phyloP scores from a whole-genome alignment of 2,113 vertebrate species.

The Pithys albifrons region DNA sequence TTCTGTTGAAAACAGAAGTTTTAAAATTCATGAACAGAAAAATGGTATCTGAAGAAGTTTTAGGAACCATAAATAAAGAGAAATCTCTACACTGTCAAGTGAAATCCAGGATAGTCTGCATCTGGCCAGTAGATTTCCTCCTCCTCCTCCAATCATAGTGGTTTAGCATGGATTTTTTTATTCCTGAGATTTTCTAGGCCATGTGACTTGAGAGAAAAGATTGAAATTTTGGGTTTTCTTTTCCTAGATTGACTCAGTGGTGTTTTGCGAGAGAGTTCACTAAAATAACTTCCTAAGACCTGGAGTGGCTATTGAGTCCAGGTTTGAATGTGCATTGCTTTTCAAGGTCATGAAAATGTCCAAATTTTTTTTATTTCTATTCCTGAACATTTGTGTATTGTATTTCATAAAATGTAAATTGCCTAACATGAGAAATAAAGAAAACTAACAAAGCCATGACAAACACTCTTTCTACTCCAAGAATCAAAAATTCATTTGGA shows the following conservation, averaged over 20 bases:
- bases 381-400: not conserved
- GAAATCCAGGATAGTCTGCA: not conserved
- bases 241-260: not conserved
- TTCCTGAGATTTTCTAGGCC: not conserved
- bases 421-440: not conserved
- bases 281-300: not conserved
- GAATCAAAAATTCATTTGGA: not conserved
- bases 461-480: not conserved
- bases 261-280: not conserved
- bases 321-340: not conserved
- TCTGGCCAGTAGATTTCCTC: not conserved
- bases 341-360: not conserved
- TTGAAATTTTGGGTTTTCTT: not conserved
- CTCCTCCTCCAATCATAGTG: not conserved
- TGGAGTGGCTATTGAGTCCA: not conserved
- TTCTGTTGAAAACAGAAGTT: not conserved
- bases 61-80: not conserved
- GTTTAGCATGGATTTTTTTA: not conserved
- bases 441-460: not conserved
- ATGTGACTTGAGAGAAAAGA: not conserved
- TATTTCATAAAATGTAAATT: not conserved
- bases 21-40: not conserved
- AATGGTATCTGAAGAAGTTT: not conserved
- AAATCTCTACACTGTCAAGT: not conserved
- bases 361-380: not conserved